Evolutionary conservation across 2,888 invertebrate genomes (phyloP), one percentile per base, ranked within the genome.

Genomic region (Leucophora obtusa): DNA sequence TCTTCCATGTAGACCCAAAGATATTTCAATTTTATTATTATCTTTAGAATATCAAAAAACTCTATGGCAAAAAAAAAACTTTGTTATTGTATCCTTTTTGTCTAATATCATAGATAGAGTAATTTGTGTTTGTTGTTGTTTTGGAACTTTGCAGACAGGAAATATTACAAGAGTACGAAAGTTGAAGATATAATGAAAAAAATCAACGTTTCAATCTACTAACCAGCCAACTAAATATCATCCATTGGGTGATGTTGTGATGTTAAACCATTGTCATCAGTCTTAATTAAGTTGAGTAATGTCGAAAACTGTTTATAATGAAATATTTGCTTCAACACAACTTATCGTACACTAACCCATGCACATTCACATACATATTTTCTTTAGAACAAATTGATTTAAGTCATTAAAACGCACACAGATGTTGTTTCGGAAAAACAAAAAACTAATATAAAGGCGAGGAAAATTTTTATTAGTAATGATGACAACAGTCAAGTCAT

Each of bases 101-200:
- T 71, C 28, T 65, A 71, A 71, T 59, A 65, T 33, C 56, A 59
- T 43, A 65, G 59, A 58, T 68, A 28, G 21, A 72, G 62, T 72
- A 76, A 74, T 81, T 82, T 82, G 78, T 82, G 75, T 58, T 78
- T 80, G 78, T 82, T 79, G 53, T 75, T 80, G 54, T 63, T 75
- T 73, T 51, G 72, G 69, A 84, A 85, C 83, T 85, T 85, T 83
- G 73, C 83, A 84, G 85, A 85, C 85, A 82, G 81, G 79, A 83
- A 83, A 84, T 82, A 83, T 83, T 84, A 82, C 77, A 79, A 83
- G 82, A 17, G 17, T 28, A 82, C 47, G 71, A 76, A 58, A 70
- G 59, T 60, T 28, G 21, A 65, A 18, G 50, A 62, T 47, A 60
- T 74, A 43, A 28, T 54, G 24, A 38, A 18, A 38, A 18, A 66